A percentile compares a stretch with the other conserved stretches of the same genome.
phyloP scores from a whole-genome alignment of 2,113 vertebrate species.

The Bothrops jararaca region DNA sequence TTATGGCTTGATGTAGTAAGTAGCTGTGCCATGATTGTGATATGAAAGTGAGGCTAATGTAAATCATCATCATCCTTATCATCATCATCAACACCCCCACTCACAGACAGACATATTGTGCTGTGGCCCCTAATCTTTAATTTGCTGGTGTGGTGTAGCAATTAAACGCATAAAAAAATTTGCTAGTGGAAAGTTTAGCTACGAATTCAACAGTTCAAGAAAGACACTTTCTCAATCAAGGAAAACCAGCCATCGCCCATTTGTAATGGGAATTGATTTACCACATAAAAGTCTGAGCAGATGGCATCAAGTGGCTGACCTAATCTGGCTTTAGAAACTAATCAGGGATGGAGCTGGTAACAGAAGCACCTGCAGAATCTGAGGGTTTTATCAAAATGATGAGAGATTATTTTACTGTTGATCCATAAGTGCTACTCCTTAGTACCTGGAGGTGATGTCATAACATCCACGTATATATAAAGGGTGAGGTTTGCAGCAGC shows the following conservation, averaged over 20 bases:
- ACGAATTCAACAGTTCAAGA: background rate
- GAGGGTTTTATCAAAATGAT: background rate
- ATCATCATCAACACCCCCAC: background rate
- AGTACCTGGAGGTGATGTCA: background rate
- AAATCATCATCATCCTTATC: background rate
- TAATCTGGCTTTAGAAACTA: background rate
- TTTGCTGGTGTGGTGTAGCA: background rate
- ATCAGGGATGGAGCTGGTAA: background rate
- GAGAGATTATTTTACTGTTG: background rate
- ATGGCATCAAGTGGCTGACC: background rate
- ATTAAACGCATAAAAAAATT: background rate
- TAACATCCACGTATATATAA: background rate
- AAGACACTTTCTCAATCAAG: background rate
- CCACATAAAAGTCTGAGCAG: background rate
- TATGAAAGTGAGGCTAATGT: background rate
- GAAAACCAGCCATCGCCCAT: background rate
- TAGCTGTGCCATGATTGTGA: background rate
- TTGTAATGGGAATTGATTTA: background rate
- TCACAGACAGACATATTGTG: background rate
- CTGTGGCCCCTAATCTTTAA: background rate
- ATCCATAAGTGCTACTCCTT: background rate
- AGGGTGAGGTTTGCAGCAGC: background rate
- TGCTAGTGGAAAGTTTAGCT: background rate
- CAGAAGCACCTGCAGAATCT: background rate
- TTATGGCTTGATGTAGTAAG: background rate